Base-by-base conservation (phyloP, 2,888 invertebrate species). In the Spatulosminthurus flaviceps region DNA sequence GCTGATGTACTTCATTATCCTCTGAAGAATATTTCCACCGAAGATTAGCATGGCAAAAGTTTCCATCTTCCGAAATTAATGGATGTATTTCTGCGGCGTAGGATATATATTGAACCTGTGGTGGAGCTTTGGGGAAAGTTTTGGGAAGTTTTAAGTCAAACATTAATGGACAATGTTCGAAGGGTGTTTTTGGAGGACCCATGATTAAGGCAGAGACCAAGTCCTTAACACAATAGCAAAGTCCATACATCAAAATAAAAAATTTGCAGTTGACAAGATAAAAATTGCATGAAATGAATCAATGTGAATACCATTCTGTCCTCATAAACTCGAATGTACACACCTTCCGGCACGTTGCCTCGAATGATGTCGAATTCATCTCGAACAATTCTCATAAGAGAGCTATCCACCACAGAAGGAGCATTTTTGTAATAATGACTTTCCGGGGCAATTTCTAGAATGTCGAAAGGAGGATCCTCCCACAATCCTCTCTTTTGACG, bases 41-140 rank as follows among this genome's bases (percentile, higher is more conserved):
- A 83, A 98, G 89, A 16, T 97, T 90, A 11, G 96, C 96, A 1
- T 97, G 94, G 87, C 97, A 98, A 69, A 96, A 95, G 87, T 92
- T 90, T 41, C 97, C 97, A 87, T 97, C 96, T 87, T 96, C 96
- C 87, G 97, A 97, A 90, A 90, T 97, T 96, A 0, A 96, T 96
- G 90, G 98, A 97, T 81, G 97, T 91, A 74, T 95, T 88, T 97
- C 97, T 64, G 92, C 92, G 88, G 95, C 95, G 89, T 94, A 96
- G 42, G 95, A 95, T 86, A 95, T 93, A 88, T 95, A 98, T 89
- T 96, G 95, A 87, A 96, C 95, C 29, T 93, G 89, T 9, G 98
- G 97, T 22, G 97, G 97, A 79, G 92, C 92, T 81, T 92, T 91
- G 9, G 97, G 97, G 89, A 96, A 98, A 87, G 95, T 94, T 0